Base-by-base conservation (phyloP, 2,888 invertebrate species). In the Nymphalis polychloros region DNA sequence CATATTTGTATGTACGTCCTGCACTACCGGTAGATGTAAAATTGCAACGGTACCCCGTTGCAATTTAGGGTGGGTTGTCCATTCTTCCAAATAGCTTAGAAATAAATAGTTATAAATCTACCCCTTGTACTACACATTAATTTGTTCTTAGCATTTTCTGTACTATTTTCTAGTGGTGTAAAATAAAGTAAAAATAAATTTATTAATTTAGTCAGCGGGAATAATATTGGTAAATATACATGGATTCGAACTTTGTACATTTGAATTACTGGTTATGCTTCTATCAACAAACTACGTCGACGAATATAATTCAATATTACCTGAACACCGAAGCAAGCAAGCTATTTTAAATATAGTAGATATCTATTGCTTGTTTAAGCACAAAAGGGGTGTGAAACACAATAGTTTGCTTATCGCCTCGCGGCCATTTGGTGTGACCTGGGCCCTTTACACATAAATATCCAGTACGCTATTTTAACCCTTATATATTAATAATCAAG, bases 361-460 rank as follows among this genome's bases (percentile, higher is more conserved):
- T 23, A 55, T 52, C 35, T 49, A 31, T 61, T 67, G 61, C 61
- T 41, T 41, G 35, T 35, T 49, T 55, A 55, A 48, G 49, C 49
- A 52, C 52, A 16, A 31, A 23, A 41, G 35, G 61, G 61, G 66
- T 62, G 47, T 59, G 53, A 63, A 49, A 48, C 23, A 63, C 41
- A 66, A 64, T 64, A 64, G 49, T 60, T 48, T 63, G 52, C 59
- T 66, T 50, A 67, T 67, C 63, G 48, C 46, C 60, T 67, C 67
- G 55, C 49, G 49, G 53, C 17, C 47, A 46, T 48, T 4, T 16
- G 8, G 41, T 35, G 49, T 49, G 64, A 23, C 52, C 35, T 55
- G 35, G 35, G 31, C 55, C 61, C 55, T 27, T 23, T 48, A 61
- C 52, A 66, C 46, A 66, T 13, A 55, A 55, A 55, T 8, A 57